phyloP scores from a whole-genome alignment of 1,140 invertebrate species.

The Ridgeia piscesae region DNA sequence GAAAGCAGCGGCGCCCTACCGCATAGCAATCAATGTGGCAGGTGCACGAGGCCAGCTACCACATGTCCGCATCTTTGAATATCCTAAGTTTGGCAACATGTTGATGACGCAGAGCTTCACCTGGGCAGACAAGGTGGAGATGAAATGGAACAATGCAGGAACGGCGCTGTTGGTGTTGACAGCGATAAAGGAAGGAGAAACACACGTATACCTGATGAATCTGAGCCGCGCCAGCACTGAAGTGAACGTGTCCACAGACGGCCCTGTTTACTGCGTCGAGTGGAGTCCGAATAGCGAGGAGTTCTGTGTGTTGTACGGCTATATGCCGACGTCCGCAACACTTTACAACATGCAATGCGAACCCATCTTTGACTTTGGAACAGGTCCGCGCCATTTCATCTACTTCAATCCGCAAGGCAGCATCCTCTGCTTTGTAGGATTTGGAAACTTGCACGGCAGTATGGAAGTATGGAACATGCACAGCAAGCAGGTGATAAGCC shows the following conservation, averaged over 20 bases:
- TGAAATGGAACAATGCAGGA: slow-evolving; percentile 86
- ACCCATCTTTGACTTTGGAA: slow-evolving; percentile 87
- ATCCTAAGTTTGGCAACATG: slow-evolving; percentile 74
- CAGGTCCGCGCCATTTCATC: slow-evolving; percentile 82
- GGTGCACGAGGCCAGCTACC: slow-evolving; percentile 67
- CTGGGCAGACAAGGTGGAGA: slow-evolving; percentile 78
- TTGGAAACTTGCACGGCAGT: slow-evolving; percentile 88
- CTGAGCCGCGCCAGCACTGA: slow-evolving; percentile 88
- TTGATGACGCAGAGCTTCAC: slow-evolving; percentile 88
- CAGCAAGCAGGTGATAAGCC: slow-evolving; percentile 63
- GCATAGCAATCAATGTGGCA: neutral
- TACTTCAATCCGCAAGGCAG: slow-evolving; percentile 90
- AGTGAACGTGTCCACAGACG: slow-evolving; percentile 84
- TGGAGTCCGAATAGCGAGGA: slow-evolving; percentile 90
- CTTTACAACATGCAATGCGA: slow-evolving; percentile 92
- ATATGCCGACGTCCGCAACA: slow-evolving; percentile 87
- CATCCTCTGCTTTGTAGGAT: slow-evolving; percentile 86
- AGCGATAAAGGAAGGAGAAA: slow-evolving; percentile 79
- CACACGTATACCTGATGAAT: slow-evolving; percentile 95
- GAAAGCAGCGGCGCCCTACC: neutral
- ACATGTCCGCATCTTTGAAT: slow-evolving; percentile 77
- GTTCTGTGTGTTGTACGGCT: slow-evolving; percentile 90
- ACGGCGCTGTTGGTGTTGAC: slow-evolving; percentile 81
- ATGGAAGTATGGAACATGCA: slow-evolving; percentile 89
- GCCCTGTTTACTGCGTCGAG: slow-evolving; percentile 84